Base-by-base conservation (phyloP, 2,888 invertebrate species). In the Epirrhoe tristata region DNA sequence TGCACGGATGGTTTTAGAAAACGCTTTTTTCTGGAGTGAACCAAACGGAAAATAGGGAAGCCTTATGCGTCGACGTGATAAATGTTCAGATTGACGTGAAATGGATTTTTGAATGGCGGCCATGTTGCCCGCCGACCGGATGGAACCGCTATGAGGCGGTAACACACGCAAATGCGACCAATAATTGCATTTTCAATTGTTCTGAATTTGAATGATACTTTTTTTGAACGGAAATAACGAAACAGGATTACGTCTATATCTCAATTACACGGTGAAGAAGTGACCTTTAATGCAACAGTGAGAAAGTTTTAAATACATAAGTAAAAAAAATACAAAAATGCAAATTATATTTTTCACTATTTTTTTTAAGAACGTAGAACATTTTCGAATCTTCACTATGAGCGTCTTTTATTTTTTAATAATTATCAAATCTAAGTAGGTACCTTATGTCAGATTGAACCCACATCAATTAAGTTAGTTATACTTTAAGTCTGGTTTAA, bases 11-110 rank as follows among this genome's bases (percentile, higher is more conserved):
- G 64, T 52, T 59, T 66, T 50, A 59, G 58, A 69, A 63, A 69
- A 55, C 24, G 50, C 50, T 64, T 69, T 69, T 43, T 70, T 64
- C 66, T 58, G 58, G 65, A 67, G 57, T 58, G 62, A 66, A 43
- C 62, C 48, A 14, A 68, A 65, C 57, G 62, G 64, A 68, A 67
- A 73, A 74, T 66, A 69, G 59, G 58, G 58, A 50, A 63, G 63
- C 53, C 53, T 53, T 64, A 57, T 77, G 79, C 75, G 76, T 68
- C 66, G 80, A 82, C 82, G 82, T 80, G 85, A 81, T 83, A 81
- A 88, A 87, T 88, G 90, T 82, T 82, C 86, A 89, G 87, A 91
- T 90, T 90, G 90, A 91, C 91, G 91, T 88, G 88, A 89, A 91
- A 91, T 91, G 81, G 89, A 84, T 88, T 89, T 88, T 88, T 86